Percentiles rank a stretch among this genome's conserved stretches.
Conservation (phyloP, 2,888 invertebrate genomes). For the Troides helena region DNA sequence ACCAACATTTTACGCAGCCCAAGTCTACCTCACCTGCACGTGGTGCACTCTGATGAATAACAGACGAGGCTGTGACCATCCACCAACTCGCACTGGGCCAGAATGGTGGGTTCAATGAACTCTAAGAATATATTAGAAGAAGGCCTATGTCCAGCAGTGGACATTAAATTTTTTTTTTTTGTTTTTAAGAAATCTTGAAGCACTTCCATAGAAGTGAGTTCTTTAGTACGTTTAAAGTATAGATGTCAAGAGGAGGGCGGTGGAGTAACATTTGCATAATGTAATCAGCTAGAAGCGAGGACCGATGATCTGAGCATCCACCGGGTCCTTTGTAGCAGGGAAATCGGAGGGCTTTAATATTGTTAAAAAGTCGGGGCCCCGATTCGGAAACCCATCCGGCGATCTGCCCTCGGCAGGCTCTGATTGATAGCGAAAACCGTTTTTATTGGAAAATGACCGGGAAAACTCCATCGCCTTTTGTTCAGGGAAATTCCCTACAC, state of each 20-base stretch:
- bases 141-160: no score
- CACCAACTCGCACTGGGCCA: no score
- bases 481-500: background rate
- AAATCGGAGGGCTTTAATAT: conserved; percentile 66
- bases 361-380: conserved; percentile 54
- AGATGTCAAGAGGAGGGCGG: conserved; percentile 57
- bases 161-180: no score
- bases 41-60: no score
- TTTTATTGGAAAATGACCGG: conserved; percentile 38
- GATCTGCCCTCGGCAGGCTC: conserved; percentile 37
- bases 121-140: no score
- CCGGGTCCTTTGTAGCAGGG: conserved; percentile 48
- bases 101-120: no score
- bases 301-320: conserved; percentile 63
- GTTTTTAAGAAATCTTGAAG: no score
- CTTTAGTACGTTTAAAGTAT: conserved; percentile 49
- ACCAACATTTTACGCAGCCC: no score
- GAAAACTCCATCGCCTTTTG: conserved; percentile 17
- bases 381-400: conserved; percentile 41
- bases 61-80: no score
- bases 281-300: conserved; percentile 64
- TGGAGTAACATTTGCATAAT: conserved; percentile 64
- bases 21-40: no score
- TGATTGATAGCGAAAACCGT: conserved; percentile 38
- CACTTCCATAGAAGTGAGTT: conserved; percentile 7